phyloP scores from a whole-genome alignment of 2,797 vertebrate species.

The Pachyuromys duprasi region DNA sequence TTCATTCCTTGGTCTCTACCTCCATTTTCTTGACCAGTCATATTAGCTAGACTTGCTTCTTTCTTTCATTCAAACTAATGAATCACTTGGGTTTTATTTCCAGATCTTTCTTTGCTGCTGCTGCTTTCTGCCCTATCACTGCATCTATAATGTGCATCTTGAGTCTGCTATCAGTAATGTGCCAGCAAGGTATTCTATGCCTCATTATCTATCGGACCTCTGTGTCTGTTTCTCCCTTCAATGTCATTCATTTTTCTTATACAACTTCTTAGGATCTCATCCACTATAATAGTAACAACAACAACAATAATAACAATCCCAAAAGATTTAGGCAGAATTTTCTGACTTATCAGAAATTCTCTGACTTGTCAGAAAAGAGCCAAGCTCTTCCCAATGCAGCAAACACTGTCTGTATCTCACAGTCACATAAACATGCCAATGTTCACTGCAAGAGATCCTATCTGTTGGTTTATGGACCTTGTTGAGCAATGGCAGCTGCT shows the following conservation, averaged over 20 bases:
- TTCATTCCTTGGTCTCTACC: neutral
- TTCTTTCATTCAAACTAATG: slow-evolving; percentile 45
- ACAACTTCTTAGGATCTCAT: slow-evolving; percentile 11
- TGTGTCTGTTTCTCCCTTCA: slow-evolving; percentile 53
- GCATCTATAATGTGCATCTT: neutral
- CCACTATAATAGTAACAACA: slow-evolving; percentile 30
- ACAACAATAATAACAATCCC: too few species aligned
- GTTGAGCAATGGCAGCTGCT: slow-evolving; percentile 52
- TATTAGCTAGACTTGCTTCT: neutral
- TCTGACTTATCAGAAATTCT: slow-evolving; percentile 19
- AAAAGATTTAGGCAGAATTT: slow-evolving; percentile 46
- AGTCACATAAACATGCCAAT: neutral
- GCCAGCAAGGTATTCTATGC: slow-evolving; percentile 21
- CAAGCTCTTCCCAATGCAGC: slow-evolving; percentile 1
- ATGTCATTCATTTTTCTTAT: slow-evolving; percentile 32
- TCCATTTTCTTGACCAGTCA: slow-evolving; percentile 14
- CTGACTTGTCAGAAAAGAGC: slow-evolving; percentile 44
- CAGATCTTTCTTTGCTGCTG: slow-evolving; percentile 45
- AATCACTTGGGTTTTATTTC: slow-evolving; percentile 56
- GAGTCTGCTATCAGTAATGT: slow-evolving; percentile 31
- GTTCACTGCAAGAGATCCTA: slow-evolving; percentile 6
- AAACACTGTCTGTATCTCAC: neutral
- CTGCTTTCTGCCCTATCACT: slow-evolving; percentile 54
- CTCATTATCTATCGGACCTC: slow-evolving; percentile 42
- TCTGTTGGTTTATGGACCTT: slow-evolving; percentile 33